Conservation (phyloP, 2,113 vertebrate species). For the Pagrus major region DNA sequence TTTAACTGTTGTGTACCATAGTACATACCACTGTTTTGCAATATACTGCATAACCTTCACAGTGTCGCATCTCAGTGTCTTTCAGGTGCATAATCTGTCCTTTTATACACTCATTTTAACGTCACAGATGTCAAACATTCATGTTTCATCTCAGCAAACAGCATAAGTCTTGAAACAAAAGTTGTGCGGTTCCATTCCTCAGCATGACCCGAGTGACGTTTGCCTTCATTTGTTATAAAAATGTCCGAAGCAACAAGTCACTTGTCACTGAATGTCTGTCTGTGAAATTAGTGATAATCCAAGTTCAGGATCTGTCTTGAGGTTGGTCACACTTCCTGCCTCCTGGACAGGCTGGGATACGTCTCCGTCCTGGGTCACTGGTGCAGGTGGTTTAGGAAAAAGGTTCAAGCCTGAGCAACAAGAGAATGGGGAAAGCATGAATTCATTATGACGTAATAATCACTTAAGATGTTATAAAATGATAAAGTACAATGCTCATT, state of each 20-base stretch:
- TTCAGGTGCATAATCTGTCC: background rate
- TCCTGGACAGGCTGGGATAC: constrained; percentile 81
- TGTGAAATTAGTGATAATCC: background rate
- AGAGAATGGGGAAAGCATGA: background rate
- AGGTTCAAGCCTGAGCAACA: constrained; percentile 55
- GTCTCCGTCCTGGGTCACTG: constrained; percentile 42
- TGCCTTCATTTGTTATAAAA: background rate
- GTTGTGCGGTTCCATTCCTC: background rate
- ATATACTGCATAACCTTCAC: background rate
- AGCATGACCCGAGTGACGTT: background rate
- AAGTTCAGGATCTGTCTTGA: constrained; percentile 16
- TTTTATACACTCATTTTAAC: constrained; percentile 2
- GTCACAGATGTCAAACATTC: constrained; percentile 20
- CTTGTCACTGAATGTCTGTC: background rate
- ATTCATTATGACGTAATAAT: background rate
- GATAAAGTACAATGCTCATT: background rate
- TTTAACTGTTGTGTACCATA: constrained; percentile 47
- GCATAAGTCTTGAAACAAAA: background rate
- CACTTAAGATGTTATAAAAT: background rate
- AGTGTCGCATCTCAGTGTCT: constrained; percentile 1
- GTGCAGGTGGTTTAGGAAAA: background rate
- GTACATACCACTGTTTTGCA: constrained; percentile 45
- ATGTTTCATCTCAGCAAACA: constrained; percentile 4
- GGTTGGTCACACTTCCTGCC: constrained; percentile 64
- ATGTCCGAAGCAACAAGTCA: constrained; percentile 17